Evolutionary conservation across 1,140 invertebrate genomes (phyloP), one percentile per base, ranked within the genome.

Genomic region (Bombus haemorrhoidalis): DNA sequence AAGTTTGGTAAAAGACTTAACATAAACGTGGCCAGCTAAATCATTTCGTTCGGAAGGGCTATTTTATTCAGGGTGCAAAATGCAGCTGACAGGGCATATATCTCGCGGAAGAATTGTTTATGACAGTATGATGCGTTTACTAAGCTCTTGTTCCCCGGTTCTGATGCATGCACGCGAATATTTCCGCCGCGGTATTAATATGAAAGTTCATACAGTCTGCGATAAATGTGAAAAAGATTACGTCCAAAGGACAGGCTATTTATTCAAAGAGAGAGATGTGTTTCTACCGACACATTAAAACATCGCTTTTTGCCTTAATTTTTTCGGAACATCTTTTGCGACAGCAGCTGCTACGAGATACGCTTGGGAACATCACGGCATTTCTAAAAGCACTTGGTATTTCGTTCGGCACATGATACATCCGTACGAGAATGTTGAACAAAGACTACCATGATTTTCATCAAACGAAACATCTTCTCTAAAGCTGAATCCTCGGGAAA

Each of bases 81-180:
- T 41, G 37, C 37, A 12, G 25, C 37, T 71, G 69, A 71, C 69
- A 71, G 69, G 25, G 25, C 6, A 41, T 71, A 41, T 28, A 39
- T 71, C 37, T 39, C 68, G 37, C 10, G 68, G 37, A 71, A 34
- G 39, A 34, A 71, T 71, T 71, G 69, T 71, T 71, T 71, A 39
- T 71, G 37, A 41, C 68, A 28, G 37, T 25, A 1, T 6, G 34
- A 39, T 41, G 68, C 37, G 68, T 71, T 71, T 71, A 28, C 69
- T 41, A 71, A 71, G 37, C 69, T 41, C 25, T 41, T 25, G 37
- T 25, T 71, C 22, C 12, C 1, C 37, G 4, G 37, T 41, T 71
- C 39, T 71, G 25, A 71, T 28, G 25, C 37, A 28, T 13, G 37
- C 57, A 25, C 2, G 57, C 57, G 57, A 59, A 59, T 59, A 59